Percentiles rank a stretch among this genome's conserved stretches.
These are phyloP conservation scores for Drosophila cyrtoloma DNA, from an alignment of 2,888 invertebrate genomes.

Conservation along the genomic window DNA sequence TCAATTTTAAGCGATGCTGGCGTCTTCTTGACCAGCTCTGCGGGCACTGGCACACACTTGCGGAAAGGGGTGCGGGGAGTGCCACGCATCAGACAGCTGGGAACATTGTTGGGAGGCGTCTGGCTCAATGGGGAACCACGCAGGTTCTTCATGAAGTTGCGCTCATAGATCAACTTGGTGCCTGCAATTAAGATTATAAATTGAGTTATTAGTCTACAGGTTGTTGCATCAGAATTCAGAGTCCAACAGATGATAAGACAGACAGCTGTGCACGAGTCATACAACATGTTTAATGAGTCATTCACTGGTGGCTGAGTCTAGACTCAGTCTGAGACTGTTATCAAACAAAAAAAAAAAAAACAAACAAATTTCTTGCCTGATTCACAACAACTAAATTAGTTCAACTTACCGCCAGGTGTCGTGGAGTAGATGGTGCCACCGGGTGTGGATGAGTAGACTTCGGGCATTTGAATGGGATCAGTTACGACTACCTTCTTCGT, in stretches of 20 bases:
- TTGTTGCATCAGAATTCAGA: slow-evolving; percentile 36
- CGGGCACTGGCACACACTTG: slow-evolving; percentile 82
- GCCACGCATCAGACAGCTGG: slow-evolving; percentile 89
- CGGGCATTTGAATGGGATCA: slow-evolving; percentile 94
- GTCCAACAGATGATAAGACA: slow-evolving; percentile 82
- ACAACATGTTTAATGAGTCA: slow-evolving; percentile 46
- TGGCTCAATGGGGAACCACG: slow-evolving; percentile 95
- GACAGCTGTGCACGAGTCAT: slow-evolving; percentile 27
- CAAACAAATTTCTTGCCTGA: slow-evolving; percentile 32
- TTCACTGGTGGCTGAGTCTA: slow-evolving; percentile 86
- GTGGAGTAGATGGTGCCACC: slow-evolving; percentile 97
- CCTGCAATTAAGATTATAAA: slow-evolving; percentile 88
- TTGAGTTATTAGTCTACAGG: slow-evolving; percentile 22
- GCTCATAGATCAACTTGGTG: slow-evolving; percentile 96
- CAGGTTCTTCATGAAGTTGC: slow-evolving; percentile 94
- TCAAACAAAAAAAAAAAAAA: slow-evolving; percentile 19
- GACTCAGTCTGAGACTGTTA: slow-evolving; percentile 78
- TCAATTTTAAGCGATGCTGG: slow-evolving; percentile 80
- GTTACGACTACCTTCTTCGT: slow-evolving; percentile 92
- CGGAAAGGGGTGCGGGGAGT: slow-evolving; percentile 86
- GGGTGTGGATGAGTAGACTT: slow-evolving; percentile 96
- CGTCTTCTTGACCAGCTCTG: slow-evolving; percentile 75
- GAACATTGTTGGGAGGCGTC: slow-evolving; percentile 95
- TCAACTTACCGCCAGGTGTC: slow-evolving; percentile 95
- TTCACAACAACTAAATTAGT: slow-evolving; percentile 36